A percentile compares a stretch with the other conserved stretches of the same genome.
phyloP scores from a whole-genome alignment of 2,113 vertebrate species.

The Megaceryle maxima region DNA sequence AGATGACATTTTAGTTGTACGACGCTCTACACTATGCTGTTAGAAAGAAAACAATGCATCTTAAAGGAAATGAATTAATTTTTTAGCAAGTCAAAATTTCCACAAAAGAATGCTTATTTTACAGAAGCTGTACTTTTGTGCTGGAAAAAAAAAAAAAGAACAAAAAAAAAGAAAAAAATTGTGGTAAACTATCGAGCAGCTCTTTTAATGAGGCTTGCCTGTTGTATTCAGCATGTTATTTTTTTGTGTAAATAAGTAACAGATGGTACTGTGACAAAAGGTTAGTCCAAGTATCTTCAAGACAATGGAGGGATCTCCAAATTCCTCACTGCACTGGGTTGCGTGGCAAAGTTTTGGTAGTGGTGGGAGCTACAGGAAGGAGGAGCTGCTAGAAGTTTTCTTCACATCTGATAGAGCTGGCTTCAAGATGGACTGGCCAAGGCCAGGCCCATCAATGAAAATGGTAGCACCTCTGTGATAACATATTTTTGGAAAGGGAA shows the following conservation, averaged over 20 bases:
- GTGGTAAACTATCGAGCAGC: background rate
- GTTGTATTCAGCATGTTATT: background rate
- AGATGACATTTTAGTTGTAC: background rate
- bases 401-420: background rate
- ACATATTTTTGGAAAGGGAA: background rate
- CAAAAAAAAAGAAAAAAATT: too few relatives aligned
- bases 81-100: background rate
- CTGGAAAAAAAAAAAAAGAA: background rate
- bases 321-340: background rate
- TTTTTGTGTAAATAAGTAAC: background rate
- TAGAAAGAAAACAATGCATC: background rate
- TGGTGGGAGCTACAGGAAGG: too few relatives aligned
- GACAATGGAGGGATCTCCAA: background rate
- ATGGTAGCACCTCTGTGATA: background rate
- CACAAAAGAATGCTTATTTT: background rate
- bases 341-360: background rate
- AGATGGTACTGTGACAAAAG: background rate
- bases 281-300: background rate
- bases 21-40: background rate
- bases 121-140: background rate
- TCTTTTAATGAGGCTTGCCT: background rate
- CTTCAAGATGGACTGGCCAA: background rate
- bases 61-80: accelerated
- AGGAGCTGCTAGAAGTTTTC: background rate
- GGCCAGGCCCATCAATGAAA: background rate